Percentiles rank a stretch among this genome's conserved stretches.
Evolutionary conservation across 2,888 invertebrate genomes (phyloP).

Genomic region (Phaonia tiefii): DNA sequence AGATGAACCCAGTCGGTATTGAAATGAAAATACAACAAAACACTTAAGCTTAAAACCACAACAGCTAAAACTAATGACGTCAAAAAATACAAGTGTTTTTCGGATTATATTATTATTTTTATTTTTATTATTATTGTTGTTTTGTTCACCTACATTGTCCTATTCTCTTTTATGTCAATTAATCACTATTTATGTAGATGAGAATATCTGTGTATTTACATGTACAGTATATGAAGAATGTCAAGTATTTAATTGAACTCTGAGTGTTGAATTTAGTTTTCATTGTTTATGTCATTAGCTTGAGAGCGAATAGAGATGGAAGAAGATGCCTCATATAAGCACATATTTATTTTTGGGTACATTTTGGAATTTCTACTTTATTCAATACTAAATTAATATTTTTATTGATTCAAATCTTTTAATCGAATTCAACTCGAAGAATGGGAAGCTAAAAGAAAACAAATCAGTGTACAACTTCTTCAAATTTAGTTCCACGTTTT

Average conservation of each 20-base stretch:
- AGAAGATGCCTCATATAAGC: not conserved
- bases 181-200: slow-evolving; percentile 11
- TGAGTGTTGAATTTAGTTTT: not conserved
- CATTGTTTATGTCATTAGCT: too few relatives aligned
- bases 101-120: not conserved
- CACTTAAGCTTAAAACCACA: too few relatives aligned
- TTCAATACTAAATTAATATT: too few relatives aligned
- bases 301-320: not conserved
- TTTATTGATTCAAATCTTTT: too few relatives aligned
- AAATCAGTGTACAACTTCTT: too few relatives aligned
- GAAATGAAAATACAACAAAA: too few relatives aligned
- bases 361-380: too few relatives aligned
- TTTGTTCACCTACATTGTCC: not conserved
- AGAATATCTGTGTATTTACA: slow-evolving; percentile 1
- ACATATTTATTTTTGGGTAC: too few relatives aligned
- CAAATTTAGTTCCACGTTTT: too few relatives aligned
- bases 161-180: slow-evolving; percentile 22
- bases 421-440: too few relatives aligned
- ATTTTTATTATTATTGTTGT: not conserved
- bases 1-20: too few relatives aligned
- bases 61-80: slow-evolving; percentile 26
- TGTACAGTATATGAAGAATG: slow-evolving; percentile 28
- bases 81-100: slow-evolving; percentile 13
- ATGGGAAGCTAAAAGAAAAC: too few relatives aligned
- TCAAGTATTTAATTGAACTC: slow-evolving; percentile 61